A percentile compares a stretch with the other conserved stretches of the same genome.
phyloP scores from a whole-genome alignment of 2,888 invertebrate genomes.

The Graphium colonna region DNA sequence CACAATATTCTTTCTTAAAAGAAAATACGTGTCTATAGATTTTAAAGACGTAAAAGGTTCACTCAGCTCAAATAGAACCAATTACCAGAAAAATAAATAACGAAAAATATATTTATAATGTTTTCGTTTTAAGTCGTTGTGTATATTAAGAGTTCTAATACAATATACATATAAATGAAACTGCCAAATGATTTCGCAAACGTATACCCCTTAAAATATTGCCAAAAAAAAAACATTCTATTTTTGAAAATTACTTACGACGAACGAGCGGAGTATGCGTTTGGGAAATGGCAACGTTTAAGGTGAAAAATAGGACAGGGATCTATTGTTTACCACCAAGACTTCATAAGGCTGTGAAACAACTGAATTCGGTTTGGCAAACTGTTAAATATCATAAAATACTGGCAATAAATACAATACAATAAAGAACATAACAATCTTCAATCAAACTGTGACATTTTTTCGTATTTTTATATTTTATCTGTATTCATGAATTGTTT shows the following conservation, averaged over 20 bases:
- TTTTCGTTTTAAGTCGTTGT: not conserved
- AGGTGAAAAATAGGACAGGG: constrained; percentile 48
- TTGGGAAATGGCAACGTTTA: constrained; percentile 21
- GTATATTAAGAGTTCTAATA: constrained; percentile 1
- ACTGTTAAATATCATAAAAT: not conserved
- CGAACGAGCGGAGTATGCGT: constrained; percentile 14
- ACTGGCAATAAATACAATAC: too few relatives aligned
- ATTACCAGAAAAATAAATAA: not conserved
- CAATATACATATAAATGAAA: constrained; percentile 1
- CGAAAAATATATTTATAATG: not conserved
- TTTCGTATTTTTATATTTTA: not conserved
- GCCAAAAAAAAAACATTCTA: constrained; percentile 4
- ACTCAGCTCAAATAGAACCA: not conserved
- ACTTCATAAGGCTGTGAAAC: constrained; percentile 75
- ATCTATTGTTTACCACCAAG: constrained; percentile 56
- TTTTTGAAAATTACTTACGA: constrained; percentile 13
- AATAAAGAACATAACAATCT: constrained; percentile 19
- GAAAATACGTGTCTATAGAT: constrained; percentile 7
- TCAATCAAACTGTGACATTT: not conserved
- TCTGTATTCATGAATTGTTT: not conserved
- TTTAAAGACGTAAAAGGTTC: not conserved
- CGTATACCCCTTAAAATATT: not conserved
- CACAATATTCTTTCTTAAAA: too few relatives aligned
- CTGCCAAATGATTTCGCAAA: constrained; percentile 2
- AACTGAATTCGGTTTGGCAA: constrained; percentile 64